Percentiles rank a stretch among this genome's conserved stretches.
Evolutionary conservation across 2,888 invertebrate genomes (phyloP).

Genomic region (Steinernema hermaphroditum): DNA sequence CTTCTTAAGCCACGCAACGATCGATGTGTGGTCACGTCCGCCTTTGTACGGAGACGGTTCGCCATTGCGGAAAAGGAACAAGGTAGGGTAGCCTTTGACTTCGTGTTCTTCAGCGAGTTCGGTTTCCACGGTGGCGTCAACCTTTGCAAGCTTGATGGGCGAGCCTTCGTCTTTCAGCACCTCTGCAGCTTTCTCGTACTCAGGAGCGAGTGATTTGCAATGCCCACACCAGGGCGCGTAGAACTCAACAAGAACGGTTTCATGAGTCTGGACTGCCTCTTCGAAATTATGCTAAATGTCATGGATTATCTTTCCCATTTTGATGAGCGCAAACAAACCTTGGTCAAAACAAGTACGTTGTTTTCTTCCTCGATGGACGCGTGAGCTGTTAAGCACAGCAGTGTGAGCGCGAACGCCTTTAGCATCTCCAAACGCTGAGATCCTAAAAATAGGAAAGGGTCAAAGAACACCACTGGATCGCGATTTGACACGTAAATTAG

Average conservation of each 20-base stretch:
- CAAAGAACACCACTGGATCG: too few species aligned
- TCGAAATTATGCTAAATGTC: conserved; percentile 81
- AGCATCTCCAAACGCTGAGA: too few species aligned
- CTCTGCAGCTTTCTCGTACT: conserved; percentile 90
- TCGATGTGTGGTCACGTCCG: conserved; percentile 87
- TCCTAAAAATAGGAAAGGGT: too few species aligned
- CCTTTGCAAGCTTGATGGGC: conserved; percentile 86
- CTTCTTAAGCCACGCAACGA: conserved; percentile 89
- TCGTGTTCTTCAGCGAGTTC: conserved; percentile 84
- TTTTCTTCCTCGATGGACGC: too few species aligned
- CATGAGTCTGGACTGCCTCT: conserved; percentile 77
- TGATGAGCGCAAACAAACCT: too few species aligned
- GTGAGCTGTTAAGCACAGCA: too few species aligned
- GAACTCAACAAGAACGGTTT: conserved; percentile 86
- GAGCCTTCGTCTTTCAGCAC: conserved; percentile 80
- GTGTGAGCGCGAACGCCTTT: too few species aligned
- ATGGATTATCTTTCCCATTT: too few species aligned
- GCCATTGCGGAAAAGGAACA: conserved; percentile 92
- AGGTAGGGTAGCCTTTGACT: conserved; percentile 91
- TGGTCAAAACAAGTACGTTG: too few species aligned
- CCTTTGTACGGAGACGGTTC: conserved; percentile 84
- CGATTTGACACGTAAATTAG: too few species aligned
- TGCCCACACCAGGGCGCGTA: conserved; percentile 94
- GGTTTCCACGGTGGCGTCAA: conserved; percentile 91
- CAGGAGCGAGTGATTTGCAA: conserved; percentile 86